Evolutionary conservation across 1,140 invertebrate genomes (phyloP).

Genomic region (Drosophila obscura): DNA sequence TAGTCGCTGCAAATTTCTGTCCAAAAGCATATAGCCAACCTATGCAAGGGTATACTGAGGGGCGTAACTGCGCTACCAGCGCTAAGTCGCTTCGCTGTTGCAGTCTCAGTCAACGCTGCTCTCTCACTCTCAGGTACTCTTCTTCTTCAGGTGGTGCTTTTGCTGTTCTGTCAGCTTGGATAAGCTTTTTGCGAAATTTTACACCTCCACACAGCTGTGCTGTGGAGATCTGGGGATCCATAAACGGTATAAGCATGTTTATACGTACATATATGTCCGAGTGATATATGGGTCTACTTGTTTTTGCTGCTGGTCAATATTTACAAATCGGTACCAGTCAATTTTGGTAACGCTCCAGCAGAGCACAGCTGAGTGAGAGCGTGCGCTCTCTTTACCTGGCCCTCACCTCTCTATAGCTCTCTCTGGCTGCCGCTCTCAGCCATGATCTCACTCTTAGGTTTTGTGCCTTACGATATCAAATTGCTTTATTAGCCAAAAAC

Average conservation of each 20-base stretch:
- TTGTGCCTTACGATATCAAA: constrained; percentile 73
- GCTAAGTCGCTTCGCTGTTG: constrained; percentile 1
- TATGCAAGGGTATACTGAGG: no score
- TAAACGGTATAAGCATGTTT: constrained; percentile 39
- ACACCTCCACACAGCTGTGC: constrained; percentile 62
- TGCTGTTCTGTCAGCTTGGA: constrained; percentile 39
- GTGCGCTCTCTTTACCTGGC: constrained; percentile 6
- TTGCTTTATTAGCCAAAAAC: constrained; percentile 77
- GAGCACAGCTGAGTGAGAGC: constrained; percentile 1
- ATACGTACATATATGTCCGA: constrained; percentile 18
- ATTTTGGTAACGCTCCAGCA: constrained; percentile 38
- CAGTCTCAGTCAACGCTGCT: constrained; percentile 6
- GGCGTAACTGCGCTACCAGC: constrained; percentile 19
- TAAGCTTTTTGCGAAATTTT: constrained; percentile 68
- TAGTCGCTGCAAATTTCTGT: no score
- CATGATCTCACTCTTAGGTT: constrained; percentile 71
- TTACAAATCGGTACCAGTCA: constrained; percentile 51
- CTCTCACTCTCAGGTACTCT: constrained; percentile 11
- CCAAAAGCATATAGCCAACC: no score
- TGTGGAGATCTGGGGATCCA: constrained; percentile 36
- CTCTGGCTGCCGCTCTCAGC: constrained; percentile 25
- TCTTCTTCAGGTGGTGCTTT: constrained; percentile 4
- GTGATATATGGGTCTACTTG: constrained; percentile 51
- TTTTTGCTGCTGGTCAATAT: constrained; percentile 48
- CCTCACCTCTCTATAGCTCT: constrained; percentile 11